A percentile compares a stretch with the other conserved stretches of the same genome.
Conservation (phyloP, 2,797 vertebrate genomes). For the Tragelaphus oryx region DNA sequence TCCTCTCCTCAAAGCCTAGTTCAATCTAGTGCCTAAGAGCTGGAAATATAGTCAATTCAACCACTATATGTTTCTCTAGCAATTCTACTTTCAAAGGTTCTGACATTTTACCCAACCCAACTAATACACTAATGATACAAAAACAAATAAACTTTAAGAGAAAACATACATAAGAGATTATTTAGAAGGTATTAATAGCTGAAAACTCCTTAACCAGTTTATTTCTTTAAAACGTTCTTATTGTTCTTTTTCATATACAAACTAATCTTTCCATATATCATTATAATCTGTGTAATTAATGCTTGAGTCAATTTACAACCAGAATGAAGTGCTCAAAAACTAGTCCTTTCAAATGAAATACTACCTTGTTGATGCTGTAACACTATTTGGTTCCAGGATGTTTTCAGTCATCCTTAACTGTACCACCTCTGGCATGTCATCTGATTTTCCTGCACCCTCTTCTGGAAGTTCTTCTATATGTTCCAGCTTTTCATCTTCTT, state of each 20-base stretch:
- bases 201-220: constrained; percentile 11
- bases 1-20: not conserved
- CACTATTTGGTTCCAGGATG: constrained; percentile 78
- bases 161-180: not conserved
- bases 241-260: constrained; percentile 15
- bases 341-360: constrained; percentile 17
- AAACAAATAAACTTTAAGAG: not conserved
- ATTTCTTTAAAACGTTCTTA: not conserved
- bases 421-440: constrained; percentile 78
- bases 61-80: not conserved
- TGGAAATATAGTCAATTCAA: not conserved
- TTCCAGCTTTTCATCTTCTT: constrained; percentile 94
- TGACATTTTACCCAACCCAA: not conserved
- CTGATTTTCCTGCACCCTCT: constrained; percentile 87
- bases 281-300: not conserved
- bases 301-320: not conserved
- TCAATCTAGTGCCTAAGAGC: not conserved
- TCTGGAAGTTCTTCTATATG: constrained; percentile 93
- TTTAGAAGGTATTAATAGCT: not conserved
- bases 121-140: not conserved
- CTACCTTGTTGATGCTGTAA: constrained; percentile 84
- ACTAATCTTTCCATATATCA: not conserved
- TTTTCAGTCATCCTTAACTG: constrained; percentile 80
- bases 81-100: constrained; percentile 15
- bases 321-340: constrained; percentile 19